phyloP scores from a whole-genome alignment of 2,113 vertebrate species.

The Thomomys bottae region DNA sequence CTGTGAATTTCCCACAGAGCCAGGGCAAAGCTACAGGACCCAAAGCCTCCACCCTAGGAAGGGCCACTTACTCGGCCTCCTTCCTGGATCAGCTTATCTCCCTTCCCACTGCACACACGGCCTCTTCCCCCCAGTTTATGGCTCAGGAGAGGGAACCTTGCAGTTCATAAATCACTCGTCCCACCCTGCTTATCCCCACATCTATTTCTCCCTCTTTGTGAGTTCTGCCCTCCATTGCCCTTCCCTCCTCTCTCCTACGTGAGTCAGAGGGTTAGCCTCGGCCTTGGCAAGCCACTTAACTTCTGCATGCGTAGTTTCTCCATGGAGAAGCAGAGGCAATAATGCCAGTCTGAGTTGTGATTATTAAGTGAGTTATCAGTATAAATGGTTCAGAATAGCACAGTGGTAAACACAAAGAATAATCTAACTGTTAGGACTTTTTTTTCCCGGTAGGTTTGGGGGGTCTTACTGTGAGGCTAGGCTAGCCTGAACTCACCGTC shows the following conservation, averaged over 20 bases:
- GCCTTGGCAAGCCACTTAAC: not conserved
- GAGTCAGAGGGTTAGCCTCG: not conserved
- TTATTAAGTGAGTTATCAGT: not conserved
- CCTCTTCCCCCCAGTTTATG: slow-evolving; percentile 53
- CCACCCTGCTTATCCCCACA: not conserved
- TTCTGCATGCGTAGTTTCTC: slow-evolving; percentile 27
- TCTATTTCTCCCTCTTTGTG: not conserved
- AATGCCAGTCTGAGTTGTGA: not conserved
- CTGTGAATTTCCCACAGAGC: slow-evolving; percentile 61
- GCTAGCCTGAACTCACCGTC: not conserved
- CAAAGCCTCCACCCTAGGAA: not conserved
- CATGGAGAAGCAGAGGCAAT: not conserved
- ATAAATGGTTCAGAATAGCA: not conserved
- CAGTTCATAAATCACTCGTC: slow-evolving; percentile 54
- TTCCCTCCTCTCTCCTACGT: not conserved
- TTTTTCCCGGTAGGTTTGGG: not conserved
- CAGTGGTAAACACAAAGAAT: not conserved
- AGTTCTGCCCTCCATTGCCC: not conserved
- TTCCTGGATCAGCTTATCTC: slow-evolving; percentile 47
- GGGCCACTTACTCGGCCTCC: not conserved
- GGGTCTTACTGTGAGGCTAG: not conserved
- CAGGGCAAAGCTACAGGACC: not conserved
- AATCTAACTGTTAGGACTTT: not conserved
- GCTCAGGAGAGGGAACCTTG: slow-evolving; percentile 48
- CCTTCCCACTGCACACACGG: slow-evolving; percentile 14